A percentile compares a stretch with the other conserved stretches of the same genome.
phyloP scores from a whole-genome alignment of 2,888 invertebrate species.

The Brachyptera putata region DNA sequence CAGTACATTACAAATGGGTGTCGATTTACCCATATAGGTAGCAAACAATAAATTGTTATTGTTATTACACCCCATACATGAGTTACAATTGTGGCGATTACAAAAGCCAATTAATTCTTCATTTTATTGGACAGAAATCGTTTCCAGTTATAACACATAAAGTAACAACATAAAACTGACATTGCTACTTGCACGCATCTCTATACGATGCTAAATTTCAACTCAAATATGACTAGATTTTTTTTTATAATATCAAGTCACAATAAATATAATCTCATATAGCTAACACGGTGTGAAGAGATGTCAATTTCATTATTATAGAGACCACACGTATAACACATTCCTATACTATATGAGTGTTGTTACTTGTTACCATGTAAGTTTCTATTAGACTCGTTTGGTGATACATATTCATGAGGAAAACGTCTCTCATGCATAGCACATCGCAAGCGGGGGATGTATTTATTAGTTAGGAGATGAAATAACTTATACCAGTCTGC shows the following conservation, averaged over 20 bases:
- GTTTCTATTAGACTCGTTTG: background rate
- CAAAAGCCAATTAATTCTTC: constrained; percentile 5
- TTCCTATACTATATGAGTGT: background rate
- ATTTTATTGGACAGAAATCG: constrained; percentile 2
- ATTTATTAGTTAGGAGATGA: constrained; percentile 20
- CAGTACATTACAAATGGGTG: too few relatives aligned
- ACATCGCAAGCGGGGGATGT: constrained; percentile 14
- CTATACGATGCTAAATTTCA: background rate
- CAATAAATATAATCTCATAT: constrained; percentile 2
- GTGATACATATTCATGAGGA: constrained; percentile 25
- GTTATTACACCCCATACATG: background rate
- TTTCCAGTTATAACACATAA: too few relatives aligned
- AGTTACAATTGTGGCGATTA: constrained; percentile 1
- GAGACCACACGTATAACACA: constrained; percentile 6
- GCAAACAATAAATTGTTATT: background rate
- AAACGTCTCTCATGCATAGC: background rate
- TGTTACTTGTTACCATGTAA: background rate
- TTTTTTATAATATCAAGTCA: background rate
- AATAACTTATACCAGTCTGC: constrained; percentile 21
- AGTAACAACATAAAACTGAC: too few relatives aligned
- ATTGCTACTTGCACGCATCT: too few relatives aligned
- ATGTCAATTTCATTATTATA: background rate
- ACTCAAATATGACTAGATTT: background rate
- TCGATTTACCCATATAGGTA: background rate
- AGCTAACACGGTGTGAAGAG: background rate